phyloP scores from a whole-genome alignment of 2,113 vertebrate genomes.

The Romanogobio albipinnatus region DNA sequence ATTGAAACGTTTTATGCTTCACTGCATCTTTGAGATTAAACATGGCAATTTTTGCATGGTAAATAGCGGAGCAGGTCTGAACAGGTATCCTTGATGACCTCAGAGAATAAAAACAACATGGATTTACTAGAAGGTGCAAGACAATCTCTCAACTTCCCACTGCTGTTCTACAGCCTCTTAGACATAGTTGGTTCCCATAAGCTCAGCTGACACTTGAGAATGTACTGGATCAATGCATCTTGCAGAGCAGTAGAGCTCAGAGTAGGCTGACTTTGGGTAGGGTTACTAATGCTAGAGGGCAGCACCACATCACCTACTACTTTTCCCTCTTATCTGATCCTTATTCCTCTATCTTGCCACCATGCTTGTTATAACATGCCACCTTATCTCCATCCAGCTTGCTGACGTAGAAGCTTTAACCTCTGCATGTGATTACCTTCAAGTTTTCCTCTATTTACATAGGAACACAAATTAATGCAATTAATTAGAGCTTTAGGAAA shows the following conservation, averaged over 20 bases:
- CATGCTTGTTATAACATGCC: constrained; percentile 17
- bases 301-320: neutral
- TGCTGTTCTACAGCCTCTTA: neutral
- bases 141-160: neutral
- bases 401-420: neutral
- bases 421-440: neutral
- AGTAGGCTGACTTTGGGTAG: neutral
- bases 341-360: neutral
- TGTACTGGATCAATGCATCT: neutral
- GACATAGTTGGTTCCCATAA: neutral
- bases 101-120: constrained; percentile 35
- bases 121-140: constrained; percentile 1
- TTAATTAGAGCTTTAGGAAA: neutral
- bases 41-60: constrained; percentile 9
- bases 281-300: neutral
- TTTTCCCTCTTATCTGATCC: neutral
- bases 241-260: neutral
- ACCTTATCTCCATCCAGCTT: neutral
- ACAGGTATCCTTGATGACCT: constrained; percentile 53
- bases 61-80: constrained; percentile 49
- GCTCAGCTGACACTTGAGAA: neutral
- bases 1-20: too few relatives aligned
- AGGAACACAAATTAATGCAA: neutral
- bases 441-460: neutral
- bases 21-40: neutral